Base-by-base conservation (phyloP, 1,140 invertebrate species). In the Drosophila jambulina region DNA sequence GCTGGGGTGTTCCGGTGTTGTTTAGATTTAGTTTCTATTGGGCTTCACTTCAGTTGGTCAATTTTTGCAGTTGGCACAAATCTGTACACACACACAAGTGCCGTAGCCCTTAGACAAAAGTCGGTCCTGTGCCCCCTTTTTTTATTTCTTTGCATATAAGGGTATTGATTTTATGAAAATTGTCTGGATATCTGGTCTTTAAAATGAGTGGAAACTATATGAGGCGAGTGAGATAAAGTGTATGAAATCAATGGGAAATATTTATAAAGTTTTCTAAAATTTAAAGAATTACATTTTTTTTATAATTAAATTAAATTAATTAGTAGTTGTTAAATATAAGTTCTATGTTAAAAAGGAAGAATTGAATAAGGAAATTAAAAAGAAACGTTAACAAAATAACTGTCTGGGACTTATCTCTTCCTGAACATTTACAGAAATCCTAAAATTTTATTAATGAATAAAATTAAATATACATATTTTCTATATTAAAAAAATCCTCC, bases 21-120 rank as follows among this genome's bases (percentile, higher is more conserved):
- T 87, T 87, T 87, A 87, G 83, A 87, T 83, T 87, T 80, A 74
- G 83, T 81, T 64, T 60, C 70, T 58, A 67, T 75, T 59, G 81
- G 61, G 45, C 43, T 75, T 68, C 77, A 80, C 53, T 88, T 87
- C 64, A 54, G 70, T 58, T 87, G 75, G 23, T 80, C 64, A 54
- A 62, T 83, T 87, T 87, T 75, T 83, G 80, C 76, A 80, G 64
- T 80, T 88, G 84, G 70, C 82, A 87, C 82, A 85, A 82, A 86
- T 82, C 72, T 51, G 48, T 27, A 34, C 25, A 75, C 13, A 36
- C 4, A 29, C 10, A 64, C 32, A 62, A 27, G 15, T 43, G n/a
- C 2, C 13, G 19, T 36, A 23, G 42, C 43, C 69, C 53, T 72
- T 71, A 70, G 69, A 71, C 49, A 69, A 70, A 71, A 72, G 43